Evolutionary conservation across 2,888 invertebrate species (phyloP), one percentile per base, ranked within the genome.

Genomic region (Acronicta psi): DNA sequence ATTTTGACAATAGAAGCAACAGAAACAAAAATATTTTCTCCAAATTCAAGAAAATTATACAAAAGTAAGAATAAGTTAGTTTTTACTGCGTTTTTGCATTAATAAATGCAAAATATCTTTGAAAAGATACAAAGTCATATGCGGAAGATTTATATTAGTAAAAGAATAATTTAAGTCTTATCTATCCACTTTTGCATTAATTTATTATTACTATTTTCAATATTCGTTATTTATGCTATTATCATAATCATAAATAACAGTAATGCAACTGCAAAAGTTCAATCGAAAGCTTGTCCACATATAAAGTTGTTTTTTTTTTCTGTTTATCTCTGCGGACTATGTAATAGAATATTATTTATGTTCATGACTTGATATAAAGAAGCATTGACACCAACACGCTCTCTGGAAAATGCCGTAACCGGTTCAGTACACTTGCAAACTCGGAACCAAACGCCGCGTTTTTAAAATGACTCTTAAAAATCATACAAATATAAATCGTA

Each of bases 321-420:
- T 18, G 31, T 25, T 73, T 74, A 74, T 74, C 77, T 58, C 44
- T 38, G 10, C 34, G 44, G 42, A 55, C 49, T 43, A 46, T 69
- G 41, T 53, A 53, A 65, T 69, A 60, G 31, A 25, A 53, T n/a
- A 34, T 34, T 50, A 63, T 57, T 60, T 63, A 63, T 69, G 44
- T 62, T 55, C 44, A 51, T 51, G 56, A 49, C 58, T 43, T 14
- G 54, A 50, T 59, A 59, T 61, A 43, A 37, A 59, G 60, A 53
- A 47, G 46, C 40, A 62, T 65, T 69, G 49, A 50, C 45, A 44
- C 36, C 50, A 25, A 46, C 43, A 29, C 43, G 60, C 63, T 62
- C 53, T 44, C 47, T 73, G 81, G 82, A 82, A 82, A 77, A 61
- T 70, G 62, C 75, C 80, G 66, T 54, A 59, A 49, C 40, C 55